These are phyloP conservation scores for Sebastes taczanowskii DNA, from an alignment of 2,797 vertebrate species.

Conservation along the genomic window DNA sequence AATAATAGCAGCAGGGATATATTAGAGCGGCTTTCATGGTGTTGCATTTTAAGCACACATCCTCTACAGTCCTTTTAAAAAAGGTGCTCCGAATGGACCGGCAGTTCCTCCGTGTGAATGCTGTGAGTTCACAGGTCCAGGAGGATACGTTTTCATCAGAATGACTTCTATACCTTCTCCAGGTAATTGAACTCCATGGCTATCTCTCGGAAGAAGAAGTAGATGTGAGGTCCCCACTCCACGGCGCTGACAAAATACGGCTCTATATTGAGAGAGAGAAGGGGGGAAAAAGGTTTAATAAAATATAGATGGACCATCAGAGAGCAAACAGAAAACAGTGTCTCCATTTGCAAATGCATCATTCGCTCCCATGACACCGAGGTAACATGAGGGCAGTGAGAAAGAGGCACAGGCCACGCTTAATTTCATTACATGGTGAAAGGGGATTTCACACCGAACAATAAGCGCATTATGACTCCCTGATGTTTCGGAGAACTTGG, in stretches of 20 bases:
- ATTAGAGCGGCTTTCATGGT: neutral
- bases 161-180: constrained; percentile 88
- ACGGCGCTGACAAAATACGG: constrained; percentile 94
- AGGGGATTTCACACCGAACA: constrained; percentile 74
- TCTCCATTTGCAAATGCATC: constrained; percentile 36
- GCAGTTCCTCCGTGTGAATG: neutral
- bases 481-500: constrained; percentile 43
- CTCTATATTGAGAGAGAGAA: constrained; percentile 76
- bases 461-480: constrained; percentile 63
- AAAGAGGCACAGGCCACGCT: constrained; percentile 45
- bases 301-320: constrained; percentile 38
- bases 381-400: constrained; percentile 51
- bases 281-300: neutral
- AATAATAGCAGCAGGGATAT: constrained; percentile 44
- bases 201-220: constrained; percentile 98
- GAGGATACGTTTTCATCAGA: constrained; percentile 2
- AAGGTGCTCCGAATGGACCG: constrained; percentile 7
- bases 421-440: constrained; percentile 73
- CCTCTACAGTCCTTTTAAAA: constrained; percentile 14
- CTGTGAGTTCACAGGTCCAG: neutral
- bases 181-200: constrained; percentile 98
- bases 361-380: constrained; percentile 44
- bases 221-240: constrained; percentile 94
- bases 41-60: constrained; percentile 13
- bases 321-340: constrained; percentile 30